Evolutionary conservation across 2,888 invertebrate species (phyloP).

Genomic region (Eupithecia vulgata): DNA sequence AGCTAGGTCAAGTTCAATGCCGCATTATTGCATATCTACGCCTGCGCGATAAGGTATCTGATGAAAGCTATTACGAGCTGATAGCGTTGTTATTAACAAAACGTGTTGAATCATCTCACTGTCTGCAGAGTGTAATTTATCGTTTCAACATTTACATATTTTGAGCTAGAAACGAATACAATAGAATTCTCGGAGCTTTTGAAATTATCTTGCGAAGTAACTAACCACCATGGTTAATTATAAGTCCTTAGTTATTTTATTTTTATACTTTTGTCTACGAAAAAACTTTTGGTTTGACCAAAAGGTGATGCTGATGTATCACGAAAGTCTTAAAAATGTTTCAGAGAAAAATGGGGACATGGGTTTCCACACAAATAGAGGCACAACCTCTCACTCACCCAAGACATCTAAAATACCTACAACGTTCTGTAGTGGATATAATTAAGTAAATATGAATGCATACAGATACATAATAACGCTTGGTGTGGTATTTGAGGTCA

Average conservation of each 20-base stretch:
- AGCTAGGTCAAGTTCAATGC: constrained; percentile 52
- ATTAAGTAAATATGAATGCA: not conserved
- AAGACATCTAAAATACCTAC: not conserved
- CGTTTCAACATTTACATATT: not conserved
- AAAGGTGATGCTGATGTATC: not conserved
- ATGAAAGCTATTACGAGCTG: constrained; percentile 5
- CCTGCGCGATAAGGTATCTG: constrained; percentile 7
- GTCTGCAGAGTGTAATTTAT: not conserved
- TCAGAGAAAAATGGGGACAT: not conserved
- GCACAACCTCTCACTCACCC: not conserved
- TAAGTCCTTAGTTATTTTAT: no score
- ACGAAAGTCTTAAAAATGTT: not conserved
- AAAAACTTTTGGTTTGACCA: not conserved
- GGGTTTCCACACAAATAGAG: not conserved
- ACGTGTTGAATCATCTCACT: not conserved
- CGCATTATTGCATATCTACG: constrained; percentile 28
- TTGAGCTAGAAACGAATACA: not conserved
- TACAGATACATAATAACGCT: no score
- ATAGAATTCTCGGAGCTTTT: not conserved
- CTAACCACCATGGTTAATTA: no score
- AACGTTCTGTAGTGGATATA: not conserved
- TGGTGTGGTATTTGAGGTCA: constrained; percentile 10
- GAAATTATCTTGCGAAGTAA: no score
- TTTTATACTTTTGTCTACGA: not conserved
- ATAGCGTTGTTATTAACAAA: not conserved